Percentiles rank a stretch among this genome's conserved stretches.
Conservation (phyloP, 2,797 vertebrate species). For the Lagorchestes hirsutus region DNA sequence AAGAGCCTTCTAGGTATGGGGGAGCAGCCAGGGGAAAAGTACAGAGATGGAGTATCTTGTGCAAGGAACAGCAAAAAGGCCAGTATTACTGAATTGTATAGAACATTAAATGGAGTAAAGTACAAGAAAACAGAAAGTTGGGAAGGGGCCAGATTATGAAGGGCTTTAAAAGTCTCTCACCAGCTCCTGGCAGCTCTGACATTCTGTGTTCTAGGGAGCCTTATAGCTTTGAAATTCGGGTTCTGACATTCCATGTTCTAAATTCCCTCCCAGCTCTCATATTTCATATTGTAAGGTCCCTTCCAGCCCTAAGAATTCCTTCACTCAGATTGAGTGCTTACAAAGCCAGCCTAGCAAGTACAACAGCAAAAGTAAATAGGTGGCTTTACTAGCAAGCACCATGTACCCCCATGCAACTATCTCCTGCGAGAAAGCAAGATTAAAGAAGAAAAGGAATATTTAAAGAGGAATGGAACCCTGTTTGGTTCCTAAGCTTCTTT, state of each 20-base stretch:
- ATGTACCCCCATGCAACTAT: slow-evolving; percentile 49
- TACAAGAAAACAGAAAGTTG: neutral
- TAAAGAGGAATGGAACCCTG: slow-evolving; percentile 65
- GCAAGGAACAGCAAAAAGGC: neutral
- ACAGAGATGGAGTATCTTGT: neutral
- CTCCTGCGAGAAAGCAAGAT: slow-evolving; percentile 68
- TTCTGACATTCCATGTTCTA: neutral
- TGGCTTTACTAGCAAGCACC: neutral
- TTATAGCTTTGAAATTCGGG: neutral
- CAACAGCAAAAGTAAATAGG: neutral
- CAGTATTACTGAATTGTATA: neutral
- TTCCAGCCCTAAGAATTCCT: neutral
- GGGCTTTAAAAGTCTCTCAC: neutral
- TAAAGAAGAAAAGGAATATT: slow-evolving; percentile 62
- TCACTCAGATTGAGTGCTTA: neutral
- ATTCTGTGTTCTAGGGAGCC: neutral
- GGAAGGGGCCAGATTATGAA: neutral
- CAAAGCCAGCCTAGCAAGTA: neutral
- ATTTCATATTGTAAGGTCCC: neutral
- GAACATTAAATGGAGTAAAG: neutral
- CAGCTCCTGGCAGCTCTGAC: neutral
- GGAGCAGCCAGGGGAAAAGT: neutral
- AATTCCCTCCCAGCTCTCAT: neutral
- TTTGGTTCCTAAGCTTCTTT: slow-evolving; percentile 71
- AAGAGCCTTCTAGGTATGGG: neutral